Conservation (phyloP, 2,797 vertebrate genomes). For the Syndactyla subalaris region DNA sequence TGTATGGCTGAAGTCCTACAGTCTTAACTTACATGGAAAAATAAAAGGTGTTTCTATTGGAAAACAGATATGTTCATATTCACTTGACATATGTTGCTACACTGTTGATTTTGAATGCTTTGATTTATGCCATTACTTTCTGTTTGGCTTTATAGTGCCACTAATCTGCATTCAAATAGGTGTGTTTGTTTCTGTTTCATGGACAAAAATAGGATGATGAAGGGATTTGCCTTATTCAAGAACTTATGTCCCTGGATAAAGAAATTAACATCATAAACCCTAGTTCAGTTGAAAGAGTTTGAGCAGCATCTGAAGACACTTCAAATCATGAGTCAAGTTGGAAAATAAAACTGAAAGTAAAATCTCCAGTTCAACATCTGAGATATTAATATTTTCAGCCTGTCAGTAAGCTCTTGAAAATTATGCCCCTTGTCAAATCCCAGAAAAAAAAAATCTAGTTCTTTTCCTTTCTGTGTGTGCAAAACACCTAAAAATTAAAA, state of each 20-base stretch:
- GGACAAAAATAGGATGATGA: neutral
- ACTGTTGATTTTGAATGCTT: neutral
- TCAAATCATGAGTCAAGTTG: neutral
- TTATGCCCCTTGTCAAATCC: neutral
- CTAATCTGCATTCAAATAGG: neutral
- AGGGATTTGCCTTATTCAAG: neutral
- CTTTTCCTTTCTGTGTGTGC: neutral
- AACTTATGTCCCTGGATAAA: neutral
- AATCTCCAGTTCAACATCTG: neutral
- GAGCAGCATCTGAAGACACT: neutral
- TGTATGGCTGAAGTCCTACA: neutral
- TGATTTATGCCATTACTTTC: neutral
- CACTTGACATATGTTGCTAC: neutral
- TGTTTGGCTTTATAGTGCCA: neutral
- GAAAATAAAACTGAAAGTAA: neutral
- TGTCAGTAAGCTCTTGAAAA: neutral
- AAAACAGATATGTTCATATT: neutral
- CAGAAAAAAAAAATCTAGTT: neutral
- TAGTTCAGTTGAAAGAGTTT: neutral
- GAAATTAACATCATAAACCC: neutral
- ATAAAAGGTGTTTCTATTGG: neutral
- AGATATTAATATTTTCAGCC: neutral
- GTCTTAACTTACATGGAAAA: neutral
- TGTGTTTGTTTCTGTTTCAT: neutral
- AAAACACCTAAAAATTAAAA: neutral